phyloP scores from a whole-genome alignment of 1,140 invertebrate species.

The Drepana arcuata region DNA sequence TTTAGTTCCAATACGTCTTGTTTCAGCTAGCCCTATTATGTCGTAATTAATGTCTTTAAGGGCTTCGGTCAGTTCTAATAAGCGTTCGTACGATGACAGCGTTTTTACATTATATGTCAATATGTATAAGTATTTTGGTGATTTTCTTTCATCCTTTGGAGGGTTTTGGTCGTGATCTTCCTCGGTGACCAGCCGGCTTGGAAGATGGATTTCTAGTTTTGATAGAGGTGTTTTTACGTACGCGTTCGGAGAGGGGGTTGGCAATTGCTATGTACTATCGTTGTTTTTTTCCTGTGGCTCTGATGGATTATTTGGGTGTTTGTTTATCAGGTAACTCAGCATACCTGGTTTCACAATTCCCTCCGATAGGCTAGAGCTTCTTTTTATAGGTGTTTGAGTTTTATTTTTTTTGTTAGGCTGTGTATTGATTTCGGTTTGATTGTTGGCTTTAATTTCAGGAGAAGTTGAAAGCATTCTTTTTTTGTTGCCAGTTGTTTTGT shows the following conservation, averaged over 20 bases:
- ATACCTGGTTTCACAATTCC: constrained; percentile 12
- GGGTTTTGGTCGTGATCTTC: no score
- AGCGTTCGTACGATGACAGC: neutral
- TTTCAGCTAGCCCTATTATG: neutral
- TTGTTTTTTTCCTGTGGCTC: constrained; percentile 2
- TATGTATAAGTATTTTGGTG: neutral
- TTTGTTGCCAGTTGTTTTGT: no score
- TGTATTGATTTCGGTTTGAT: constrained; percentile 12
- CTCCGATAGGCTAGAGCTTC: constrained; percentile 16
- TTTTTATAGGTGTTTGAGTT: constrained; percentile 11
- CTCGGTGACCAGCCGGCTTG: no score
- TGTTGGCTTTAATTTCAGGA: constrained; percentile 5
- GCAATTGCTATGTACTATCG: constrained; percentile 6
- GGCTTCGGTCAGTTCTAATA: neutral
- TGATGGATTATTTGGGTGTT: constrained; percentile 9
- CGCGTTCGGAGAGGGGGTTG: constrained; percentile 8
- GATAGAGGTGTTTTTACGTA: constrained; percentile 6
- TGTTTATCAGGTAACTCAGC: constrained; percentile 14
- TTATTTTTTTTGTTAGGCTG: constrained; percentile 22
- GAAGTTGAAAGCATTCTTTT: constrained; percentile 5
- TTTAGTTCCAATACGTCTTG: neutral
- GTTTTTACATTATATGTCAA: neutral
- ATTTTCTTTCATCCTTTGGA: constrained; percentile 7
- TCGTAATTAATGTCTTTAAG: neutral
- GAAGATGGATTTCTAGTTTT: constrained; percentile 12